Base-by-base conservation (phyloP, 2,113 vertebrate genomes). In the Pseudorhombus dupliciocellatus region DNA sequence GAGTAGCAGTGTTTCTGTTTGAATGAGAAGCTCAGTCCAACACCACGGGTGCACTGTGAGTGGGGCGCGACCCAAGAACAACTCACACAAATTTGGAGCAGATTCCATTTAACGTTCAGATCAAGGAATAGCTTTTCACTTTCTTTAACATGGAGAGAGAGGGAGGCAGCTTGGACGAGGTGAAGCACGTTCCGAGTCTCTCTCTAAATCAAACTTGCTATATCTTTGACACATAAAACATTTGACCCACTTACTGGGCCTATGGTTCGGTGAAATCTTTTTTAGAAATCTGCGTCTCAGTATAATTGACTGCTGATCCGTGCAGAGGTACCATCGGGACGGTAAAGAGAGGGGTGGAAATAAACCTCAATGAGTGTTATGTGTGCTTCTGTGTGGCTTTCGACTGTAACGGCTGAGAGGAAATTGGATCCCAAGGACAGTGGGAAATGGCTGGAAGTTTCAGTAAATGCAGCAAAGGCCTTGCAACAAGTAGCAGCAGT, bases 341-440 rank as follows among this genome's bases (percentile, higher is more conserved):
- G 9, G 11, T 51, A n/a, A 51, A 21, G n/a, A 64, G 16, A 42
- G 42, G 25, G n/a, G 20, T 37, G 55, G 37, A 58, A 78, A 62
- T 40, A 31, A 24, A 73, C 53, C n/a, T 10, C 2, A 44, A 24
- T 25, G 30, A 46, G 15, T 24, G 46, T 51, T 50, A 10, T 34
- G n/a, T 7, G 11, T 51, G 25, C 15, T 40, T 14, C 31, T 48
- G 25, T 48, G 12, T 50, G 48, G 10, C 30, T 10, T 31, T 31
- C n/a, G n/a, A 16, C n/a, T 46, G 50, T 42, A 66, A 26, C 16
- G 48, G 37, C 69, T 21, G 40, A 40, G 24, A 51, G 51, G 50
- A 57, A 42, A 42, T 50, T 73, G 40, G 7, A 68, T 57, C 10
- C 30, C 24, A 67, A 51, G 22, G 52, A 44, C n/a, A 58, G 31